Percentiles rank a stretch among this genome's conserved stretches.
These are phyloP conservation scores for Scolopax rusticola DNA, from an alignment of 2,797 vertebrate species.

Conservation along the genomic window DNA sequence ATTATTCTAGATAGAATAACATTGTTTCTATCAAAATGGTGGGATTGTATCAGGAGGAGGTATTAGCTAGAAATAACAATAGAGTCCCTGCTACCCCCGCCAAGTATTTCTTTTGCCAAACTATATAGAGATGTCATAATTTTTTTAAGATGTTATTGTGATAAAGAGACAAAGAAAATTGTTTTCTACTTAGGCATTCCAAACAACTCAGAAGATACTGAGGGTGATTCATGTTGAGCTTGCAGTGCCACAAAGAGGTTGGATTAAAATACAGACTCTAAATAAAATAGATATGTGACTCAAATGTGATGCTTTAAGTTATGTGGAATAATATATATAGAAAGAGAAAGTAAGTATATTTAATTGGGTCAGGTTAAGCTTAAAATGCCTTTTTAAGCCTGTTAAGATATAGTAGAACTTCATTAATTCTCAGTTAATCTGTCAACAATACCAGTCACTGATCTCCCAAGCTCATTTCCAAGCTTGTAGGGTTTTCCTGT, in stretches of 20 bases:
- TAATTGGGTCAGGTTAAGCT: neutral
- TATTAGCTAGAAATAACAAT: constrained; percentile 23
- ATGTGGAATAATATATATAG: neutral
- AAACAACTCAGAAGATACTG: neutral
- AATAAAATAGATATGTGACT: neutral
- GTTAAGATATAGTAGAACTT: neutral
- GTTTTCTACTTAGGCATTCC: neutral
- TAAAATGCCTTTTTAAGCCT: neutral
- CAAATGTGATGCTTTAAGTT: neutral
- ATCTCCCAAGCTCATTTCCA: neutral
- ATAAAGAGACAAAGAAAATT: constrained; percentile 29
- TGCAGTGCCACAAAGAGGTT: neutral
- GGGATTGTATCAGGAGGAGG: constrained; percentile 18
- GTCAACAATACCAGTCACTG: neutral
- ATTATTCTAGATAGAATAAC: constrained; percentile 31
- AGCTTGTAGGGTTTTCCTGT: neutral
- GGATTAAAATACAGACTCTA: neutral
- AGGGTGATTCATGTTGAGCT: neutral
- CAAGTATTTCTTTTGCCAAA: neutral
- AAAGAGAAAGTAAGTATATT: neutral
- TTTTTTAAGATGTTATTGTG: constrained; percentile 50
- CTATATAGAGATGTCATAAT: constrained; percentile 27
- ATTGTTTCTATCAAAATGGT: constrained; percentile 11
- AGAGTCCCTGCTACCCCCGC: neutral
- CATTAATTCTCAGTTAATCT: neutral